These are phyloP conservation scores for Maniola hyperantus DNA, from an alignment of 2,888 invertebrate species.

Conservation along the genomic window DNA sequence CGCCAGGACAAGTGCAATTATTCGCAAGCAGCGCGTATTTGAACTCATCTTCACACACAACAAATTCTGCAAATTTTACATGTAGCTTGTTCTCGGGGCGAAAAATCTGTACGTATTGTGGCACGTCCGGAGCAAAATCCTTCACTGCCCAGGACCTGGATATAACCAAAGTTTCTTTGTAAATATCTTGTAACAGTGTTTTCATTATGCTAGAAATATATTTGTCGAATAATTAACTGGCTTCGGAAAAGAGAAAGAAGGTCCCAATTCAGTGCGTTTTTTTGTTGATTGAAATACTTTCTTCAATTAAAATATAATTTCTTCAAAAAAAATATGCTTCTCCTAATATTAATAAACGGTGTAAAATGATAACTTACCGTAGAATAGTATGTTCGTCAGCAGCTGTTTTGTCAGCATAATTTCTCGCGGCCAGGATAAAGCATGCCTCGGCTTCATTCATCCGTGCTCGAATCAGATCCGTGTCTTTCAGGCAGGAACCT, in stretches of 20 bases:
- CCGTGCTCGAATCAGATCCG: conserved; percentile 95
- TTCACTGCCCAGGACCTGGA: conserved; percentile 98
- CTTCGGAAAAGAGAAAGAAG: too few relatives aligned
- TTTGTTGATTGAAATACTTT: too few relatives aligned
- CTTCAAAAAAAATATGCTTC: not conserved
- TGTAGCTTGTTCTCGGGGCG: conserved; percentile 99
- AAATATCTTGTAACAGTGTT: too few relatives aligned
- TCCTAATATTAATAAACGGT: not conserved
- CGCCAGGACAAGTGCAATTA: conserved; percentile 99
- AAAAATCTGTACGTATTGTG: conserved; percentile 99
- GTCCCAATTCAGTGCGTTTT: too few relatives aligned
- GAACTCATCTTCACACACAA: conserved; percentile 99
- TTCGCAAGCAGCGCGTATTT: conserved; percentile 98
- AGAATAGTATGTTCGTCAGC: conserved; percentile 91
- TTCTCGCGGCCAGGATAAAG: conserved; percentile 97
- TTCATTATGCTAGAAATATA: too few relatives aligned
- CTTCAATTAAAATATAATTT: too few relatives aligned
- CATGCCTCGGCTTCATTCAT: conserved; percentile 99
- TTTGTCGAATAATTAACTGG: too few relatives aligned
- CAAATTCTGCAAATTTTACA: conserved; percentile 99
- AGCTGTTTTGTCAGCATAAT: conserved; percentile 97
- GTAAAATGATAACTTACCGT: conserved; percentile 58
- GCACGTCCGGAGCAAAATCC: conserved; percentile 97
- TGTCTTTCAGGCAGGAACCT: conserved; percentile 98
- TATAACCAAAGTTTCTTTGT: not conserved